Percentiles rank a stretch among this genome's conserved stretches.
These are phyloP conservation scores for Boloria euphrosyne DNA, from an alignment of 2,888 invertebrate species.

Conservation along the genomic window DNA sequence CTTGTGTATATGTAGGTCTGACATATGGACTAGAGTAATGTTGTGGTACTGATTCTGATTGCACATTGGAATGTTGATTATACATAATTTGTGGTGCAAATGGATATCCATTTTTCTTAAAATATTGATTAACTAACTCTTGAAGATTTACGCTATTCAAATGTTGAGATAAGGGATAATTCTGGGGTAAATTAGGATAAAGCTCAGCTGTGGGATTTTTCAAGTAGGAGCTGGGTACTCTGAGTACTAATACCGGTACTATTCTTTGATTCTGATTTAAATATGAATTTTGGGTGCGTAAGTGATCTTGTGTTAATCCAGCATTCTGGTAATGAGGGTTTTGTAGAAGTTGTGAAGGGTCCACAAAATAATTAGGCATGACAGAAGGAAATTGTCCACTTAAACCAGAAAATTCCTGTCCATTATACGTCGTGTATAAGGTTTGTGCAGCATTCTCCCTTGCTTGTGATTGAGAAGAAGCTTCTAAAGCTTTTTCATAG, in stretches of 20 bases:
- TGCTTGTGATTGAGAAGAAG: conserved; percentile 40
- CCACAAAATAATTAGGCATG: conserved; percentile 75
- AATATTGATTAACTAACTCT: conserved; percentile 78
- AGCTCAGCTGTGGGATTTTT: conserved; percentile 77
- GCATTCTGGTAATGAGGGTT: conserved; percentile 77
- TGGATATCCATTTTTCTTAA: conserved; percentile 70
- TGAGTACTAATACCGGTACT: conserved; percentile 82
- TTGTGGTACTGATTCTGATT: conserved; percentile 54
- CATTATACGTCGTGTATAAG: conserved; percentile 75
- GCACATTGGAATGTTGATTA: conserved; percentile 54
- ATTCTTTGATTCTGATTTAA: conserved; percentile 69
- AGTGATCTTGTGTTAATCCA: conserved; percentile 74
- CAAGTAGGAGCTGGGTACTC: conserved; percentile 82
- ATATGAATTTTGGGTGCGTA: conserved; percentile 63
- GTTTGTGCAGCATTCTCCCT: conserved; percentile 58
- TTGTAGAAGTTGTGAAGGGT: conserved; percentile 68
- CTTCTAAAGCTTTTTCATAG: conserved; percentile 53
- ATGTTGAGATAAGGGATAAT: conserved; percentile 78
- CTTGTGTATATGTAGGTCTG: conserved; percentile 69
- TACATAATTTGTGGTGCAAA: conserved; percentile 68
- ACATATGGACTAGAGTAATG: conserved; percentile 69
- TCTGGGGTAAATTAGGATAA: conserved; percentile 80
- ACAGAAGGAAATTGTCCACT: conserved; percentile 74
- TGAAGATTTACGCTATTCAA: conserved; percentile 82
- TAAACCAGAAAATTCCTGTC: conserved; percentile 69